phyloP scores from a whole-genome alignment of 2,797 vertebrate species.

The Leuciscus waleckii region DNA sequence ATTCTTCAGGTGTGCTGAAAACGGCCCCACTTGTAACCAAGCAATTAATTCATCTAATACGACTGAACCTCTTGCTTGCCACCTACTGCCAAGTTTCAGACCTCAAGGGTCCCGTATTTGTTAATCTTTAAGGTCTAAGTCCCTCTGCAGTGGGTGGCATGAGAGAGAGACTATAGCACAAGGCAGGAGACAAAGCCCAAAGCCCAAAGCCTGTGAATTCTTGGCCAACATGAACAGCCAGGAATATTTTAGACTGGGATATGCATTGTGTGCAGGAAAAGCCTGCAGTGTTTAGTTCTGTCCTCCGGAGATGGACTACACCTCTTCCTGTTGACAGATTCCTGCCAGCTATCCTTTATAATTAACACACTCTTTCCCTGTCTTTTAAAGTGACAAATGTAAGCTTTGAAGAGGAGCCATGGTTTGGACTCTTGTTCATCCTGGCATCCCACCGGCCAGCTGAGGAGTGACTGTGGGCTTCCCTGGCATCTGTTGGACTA shows the following conservation, averaged over 20 bases:
- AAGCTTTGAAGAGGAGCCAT: conserved; percentile 57
- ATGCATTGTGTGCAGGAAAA: conserved; percentile 39
- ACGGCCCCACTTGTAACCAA: not conserved
- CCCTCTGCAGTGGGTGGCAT: not conserved
- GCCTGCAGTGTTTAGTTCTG: conserved; percentile 52
- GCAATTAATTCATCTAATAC: not conserved
- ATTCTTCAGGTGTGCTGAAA: not conserved
- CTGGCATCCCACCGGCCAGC: conserved; percentile 9
- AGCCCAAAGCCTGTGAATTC: conserved; percentile 18
- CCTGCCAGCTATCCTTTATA: conserved; percentile 31
- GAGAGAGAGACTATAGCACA: conserved; percentile 7
- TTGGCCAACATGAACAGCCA: conserved; percentile 21
- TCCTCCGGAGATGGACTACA: conserved; percentile 55
- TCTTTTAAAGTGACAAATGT: conserved; percentile 48
- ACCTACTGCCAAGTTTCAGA: not conserved
- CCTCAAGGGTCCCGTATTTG: not conserved
- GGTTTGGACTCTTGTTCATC: conserved; percentile 36
- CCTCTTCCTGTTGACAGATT: conserved; percentile 40
- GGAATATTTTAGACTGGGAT: conserved; percentile 35
- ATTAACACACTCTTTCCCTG: not conserved
- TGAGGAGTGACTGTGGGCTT: conserved; percentile 24
- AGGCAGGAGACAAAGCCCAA: conserved; percentile 34
- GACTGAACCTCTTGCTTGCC: not conserved
- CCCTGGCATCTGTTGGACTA: conserved; percentile 3
- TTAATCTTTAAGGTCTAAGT: conserved; percentile 7